These are phyloP conservation scores for Campodea augens DNA, from an alignment of 1,140 invertebrate species.

Conservation along the genomic window DNA sequence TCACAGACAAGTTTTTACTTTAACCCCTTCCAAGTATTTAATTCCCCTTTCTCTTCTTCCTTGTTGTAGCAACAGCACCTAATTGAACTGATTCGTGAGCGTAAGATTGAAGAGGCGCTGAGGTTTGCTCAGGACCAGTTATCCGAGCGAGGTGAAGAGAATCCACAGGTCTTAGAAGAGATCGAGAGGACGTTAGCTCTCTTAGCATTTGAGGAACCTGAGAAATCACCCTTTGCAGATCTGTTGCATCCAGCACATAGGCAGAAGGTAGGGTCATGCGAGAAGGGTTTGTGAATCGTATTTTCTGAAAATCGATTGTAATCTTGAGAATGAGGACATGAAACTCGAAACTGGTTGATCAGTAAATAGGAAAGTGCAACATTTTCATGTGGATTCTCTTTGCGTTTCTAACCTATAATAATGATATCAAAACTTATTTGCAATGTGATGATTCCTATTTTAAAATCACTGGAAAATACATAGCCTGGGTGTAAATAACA, in stretches of 20 bases:
- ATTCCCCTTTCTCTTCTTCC: too few relatives aligned
- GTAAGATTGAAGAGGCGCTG: constrained; percentile 85
- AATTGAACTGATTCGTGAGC: constrained; percentile 77
- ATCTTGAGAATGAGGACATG: too few relatives aligned
- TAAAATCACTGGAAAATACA: too few relatives aligned
- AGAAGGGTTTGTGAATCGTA: constrained; percentile 11
- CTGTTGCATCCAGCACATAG: constrained; percentile 77
- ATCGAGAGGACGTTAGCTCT: constrained; percentile 76
- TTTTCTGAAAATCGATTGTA: too few relatives aligned
- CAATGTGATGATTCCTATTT: too few relatives aligned
- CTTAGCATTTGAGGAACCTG: constrained; percentile 90
- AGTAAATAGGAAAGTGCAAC: too few relatives aligned
- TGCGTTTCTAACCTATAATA: neutral
- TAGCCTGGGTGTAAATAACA: too few relatives aligned
- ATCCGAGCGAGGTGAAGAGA: constrained; percentile 72
- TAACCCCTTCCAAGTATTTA: too few relatives aligned
- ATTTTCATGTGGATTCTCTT: too few relatives aligned
- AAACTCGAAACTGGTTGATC: too few relatives aligned
- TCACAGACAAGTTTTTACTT: too few relatives aligned
- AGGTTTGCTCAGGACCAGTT: constrained; percentile 87
- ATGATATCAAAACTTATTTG: too few relatives aligned
- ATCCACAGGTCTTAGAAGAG: constrained; percentile 53
- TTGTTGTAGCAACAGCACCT: constrained; percentile 68
- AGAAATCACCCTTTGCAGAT: constrained; percentile 85
- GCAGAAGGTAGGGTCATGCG: constrained; percentile 89